Conservation (phyloP, 1,140 invertebrate genomes). For the Steinernema feltiae region DNA sequence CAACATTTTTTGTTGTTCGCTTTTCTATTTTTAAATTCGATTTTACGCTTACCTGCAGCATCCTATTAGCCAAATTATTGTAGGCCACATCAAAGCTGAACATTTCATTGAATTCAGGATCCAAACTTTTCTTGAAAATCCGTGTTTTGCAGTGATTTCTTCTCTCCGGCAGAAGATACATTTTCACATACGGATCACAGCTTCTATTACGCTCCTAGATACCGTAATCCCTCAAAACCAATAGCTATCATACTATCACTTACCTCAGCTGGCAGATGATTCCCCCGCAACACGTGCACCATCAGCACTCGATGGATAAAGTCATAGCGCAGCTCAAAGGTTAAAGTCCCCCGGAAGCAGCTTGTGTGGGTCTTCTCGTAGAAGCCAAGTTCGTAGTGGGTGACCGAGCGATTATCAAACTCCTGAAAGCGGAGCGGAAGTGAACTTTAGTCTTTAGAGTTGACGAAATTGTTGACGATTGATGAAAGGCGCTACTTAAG, state of each 20-base stretch:
- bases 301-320: slow-evolving; percentile 55
- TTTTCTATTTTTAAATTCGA: slow-evolving; percentile 1
- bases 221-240: neutral
- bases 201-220: slow-evolving; percentile 36
- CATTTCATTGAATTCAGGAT: slow-evolving; percentile 57
- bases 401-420: slow-evolving; percentile 39
- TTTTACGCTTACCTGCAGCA: slow-evolving; percentile 46
- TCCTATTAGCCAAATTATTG: slow-evolving; percentile 48
- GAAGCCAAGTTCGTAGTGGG: slow-evolving; percentile 44
- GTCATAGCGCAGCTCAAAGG: slow-evolving; percentile 52
- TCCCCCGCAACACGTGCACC: slow-evolving; percentile 52
- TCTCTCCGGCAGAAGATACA: slow-evolving; percentile 50
- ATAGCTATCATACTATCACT: neutral
- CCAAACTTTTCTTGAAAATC: slow-evolving; percentile 47
- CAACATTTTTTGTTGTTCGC: neutral
- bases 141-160: slow-evolving; percentile 51
- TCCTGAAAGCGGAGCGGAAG: slow-evolving; percentile 21
- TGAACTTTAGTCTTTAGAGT: neutral
- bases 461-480: neutral
- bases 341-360: slow-evolving; percentile 51
- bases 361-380: slow-evolving; percentile 46
- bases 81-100: slow-evolving; percentile 54
- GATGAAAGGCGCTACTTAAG: neutral
- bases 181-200: slow-evolving; percentile 53
- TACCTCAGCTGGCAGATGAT: slow-evolving; percentile 43